A percentile compares a stretch with the other conserved stretches of the same genome.
These are phyloP conservation scores for Apistogramma diplotaenia DNA, from an alignment of 2,113 vertebrate species.

Conservation along the genomic window DNA sequence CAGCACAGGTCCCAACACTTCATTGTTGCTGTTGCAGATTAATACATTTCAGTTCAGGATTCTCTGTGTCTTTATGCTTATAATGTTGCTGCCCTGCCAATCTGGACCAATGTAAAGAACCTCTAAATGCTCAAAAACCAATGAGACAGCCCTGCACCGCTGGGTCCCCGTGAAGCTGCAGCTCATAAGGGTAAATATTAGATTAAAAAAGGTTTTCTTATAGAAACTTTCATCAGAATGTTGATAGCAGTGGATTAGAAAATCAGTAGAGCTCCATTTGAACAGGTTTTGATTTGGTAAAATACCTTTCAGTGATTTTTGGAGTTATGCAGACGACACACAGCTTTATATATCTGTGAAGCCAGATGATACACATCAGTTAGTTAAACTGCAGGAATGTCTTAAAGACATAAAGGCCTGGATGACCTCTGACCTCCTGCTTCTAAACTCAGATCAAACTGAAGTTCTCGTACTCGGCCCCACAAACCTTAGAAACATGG, in stretches of 20 bases:
- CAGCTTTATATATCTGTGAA: too few relatives aligned
- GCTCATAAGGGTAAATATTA: not conserved
- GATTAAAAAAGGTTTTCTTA: not conserved
- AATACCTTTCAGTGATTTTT: too few relatives aligned
- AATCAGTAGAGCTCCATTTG: not conserved
- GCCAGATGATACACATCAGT: too few relatives aligned
- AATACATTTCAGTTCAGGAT: not conserved
- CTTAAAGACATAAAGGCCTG: too few relatives aligned
- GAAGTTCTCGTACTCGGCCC: too few relatives aligned
- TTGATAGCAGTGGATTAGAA: not conserved
- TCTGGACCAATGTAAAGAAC: not conserved
- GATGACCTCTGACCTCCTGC: too few relatives aligned
- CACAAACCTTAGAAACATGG: too few relatives aligned
- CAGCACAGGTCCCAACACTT: not conserved
- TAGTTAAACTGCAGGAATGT: too few relatives aligned
- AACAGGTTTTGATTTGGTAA: too few relatives aligned
- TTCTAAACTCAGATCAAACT: too few relatives aligned
- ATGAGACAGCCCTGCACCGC: too few relatives aligned
- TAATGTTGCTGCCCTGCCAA: rapidly evolving
- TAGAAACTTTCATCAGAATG: rapidly evolving
- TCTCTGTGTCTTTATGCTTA: not conserved
- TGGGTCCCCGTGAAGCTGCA: not conserved
- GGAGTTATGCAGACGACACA: too few relatives aligned
- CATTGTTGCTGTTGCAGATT: not conserved
- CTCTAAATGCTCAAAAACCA: not conserved